These are phyloP conservation scores for Pachliopta kotzebuea DNA, from an alignment of 2,888 invertebrate species.

Conservation along the genomic window DNA sequence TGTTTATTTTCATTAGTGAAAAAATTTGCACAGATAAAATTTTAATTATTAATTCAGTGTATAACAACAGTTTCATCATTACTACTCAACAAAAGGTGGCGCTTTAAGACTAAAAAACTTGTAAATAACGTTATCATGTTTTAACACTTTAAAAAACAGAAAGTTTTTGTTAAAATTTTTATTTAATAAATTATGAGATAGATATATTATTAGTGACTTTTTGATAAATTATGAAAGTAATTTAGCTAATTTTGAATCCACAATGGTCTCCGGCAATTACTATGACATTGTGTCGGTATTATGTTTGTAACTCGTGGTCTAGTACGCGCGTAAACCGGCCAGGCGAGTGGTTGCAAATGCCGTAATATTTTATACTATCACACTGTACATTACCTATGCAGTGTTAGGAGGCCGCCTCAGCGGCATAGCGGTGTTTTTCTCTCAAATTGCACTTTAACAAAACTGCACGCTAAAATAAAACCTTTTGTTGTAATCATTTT, in stretches of 20 bases:
- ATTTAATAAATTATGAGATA: too few species aligned
- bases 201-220: neutral
- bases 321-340: slow-evolving; percentile 56
- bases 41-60: neutral
- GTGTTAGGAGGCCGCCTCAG: slow-evolving; percentile 70
- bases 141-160: neutral
- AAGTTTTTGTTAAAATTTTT: too few species aligned
- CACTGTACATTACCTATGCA: slow-evolving; percentile 55
- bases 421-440: slow-evolving; percentile 60
- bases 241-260: slow-evolving; percentile 51
- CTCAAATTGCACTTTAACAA: slow-evolving; percentile 32
- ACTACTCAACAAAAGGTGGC: slow-evolving; percentile 18
- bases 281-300: slow-evolving; percentile 67
- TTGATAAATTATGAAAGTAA: slow-evolving; percentile 17
- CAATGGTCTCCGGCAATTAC: slow-evolving; percentile 68
- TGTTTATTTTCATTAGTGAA: neutral
- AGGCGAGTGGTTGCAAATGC: slow-evolving; percentile 52
- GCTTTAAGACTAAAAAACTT: neutral
- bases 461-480: slow-evolving; percentile 21
- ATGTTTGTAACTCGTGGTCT: slow-evolving; percentile 46
- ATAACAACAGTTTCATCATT: neutral
- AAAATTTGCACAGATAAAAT: slow-evolving; percentile 1
- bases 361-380: slow-evolving; percentile 51
- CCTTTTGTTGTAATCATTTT: slow-evolving; percentile 4
- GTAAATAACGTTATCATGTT: neutral